Percentiles rank a stretch among this genome's conserved stretches.
Evolutionary conservation across 2,888 invertebrate genomes (phyloP).

Genomic region (Zaprionus lineosus): DNA sequence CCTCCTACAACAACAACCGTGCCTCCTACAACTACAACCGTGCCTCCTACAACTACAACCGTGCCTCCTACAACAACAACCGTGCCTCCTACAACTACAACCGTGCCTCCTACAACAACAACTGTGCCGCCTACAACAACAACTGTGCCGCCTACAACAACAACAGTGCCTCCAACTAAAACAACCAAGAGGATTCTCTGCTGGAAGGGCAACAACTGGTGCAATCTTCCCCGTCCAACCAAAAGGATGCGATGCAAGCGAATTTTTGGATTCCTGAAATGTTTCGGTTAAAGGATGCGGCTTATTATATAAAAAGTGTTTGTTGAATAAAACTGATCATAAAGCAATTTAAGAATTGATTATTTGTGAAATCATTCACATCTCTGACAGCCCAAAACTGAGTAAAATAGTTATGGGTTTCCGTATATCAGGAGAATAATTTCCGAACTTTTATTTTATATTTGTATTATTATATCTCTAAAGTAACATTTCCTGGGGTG

Average conservation of each 20-base stretch:
- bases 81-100: background rate
- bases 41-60: background rate
- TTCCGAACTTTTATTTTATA: no score
- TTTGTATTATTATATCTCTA: no score
- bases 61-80: background rate
- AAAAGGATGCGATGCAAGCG: slow-evolving; percentile 12
- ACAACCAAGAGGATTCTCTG: slow-evolving; percentile 22
- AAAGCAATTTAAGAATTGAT: no score
- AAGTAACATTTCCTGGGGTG: no score
- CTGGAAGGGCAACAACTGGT: slow-evolving; percentile 40
- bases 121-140: background rate
- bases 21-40: background rate
- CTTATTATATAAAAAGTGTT: no score
- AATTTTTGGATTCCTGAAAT: slow-evolving; percentile 23
- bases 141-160: background rate
- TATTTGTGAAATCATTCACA: no score
- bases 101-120: background rate
- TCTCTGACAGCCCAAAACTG: no score
- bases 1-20: background rate
- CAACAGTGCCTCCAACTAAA: slow-evolving; percentile 1
- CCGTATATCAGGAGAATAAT: no score
- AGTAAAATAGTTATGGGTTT: no score
- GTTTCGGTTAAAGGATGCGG: slow-evolving; percentile 15
- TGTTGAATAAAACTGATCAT: no score
- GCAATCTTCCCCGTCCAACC: slow-evolving; percentile 4